These are phyloP conservation scores for Zaprionus capensis DNA, from an alignment of 1,140 invertebrate species.

Conservation along the genomic window DNA sequence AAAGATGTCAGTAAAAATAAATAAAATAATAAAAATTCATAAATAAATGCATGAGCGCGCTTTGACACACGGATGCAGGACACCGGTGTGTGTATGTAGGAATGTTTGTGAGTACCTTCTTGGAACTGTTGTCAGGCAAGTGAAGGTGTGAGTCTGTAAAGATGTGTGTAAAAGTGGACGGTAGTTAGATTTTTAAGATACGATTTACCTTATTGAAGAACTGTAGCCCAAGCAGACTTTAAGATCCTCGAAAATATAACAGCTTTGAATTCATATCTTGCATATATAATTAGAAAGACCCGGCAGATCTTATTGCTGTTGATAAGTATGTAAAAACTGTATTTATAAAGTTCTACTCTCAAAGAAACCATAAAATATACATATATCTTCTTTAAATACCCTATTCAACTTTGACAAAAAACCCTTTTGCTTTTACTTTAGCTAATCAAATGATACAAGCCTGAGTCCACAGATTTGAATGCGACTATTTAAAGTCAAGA, in stretches of 20 bases:
- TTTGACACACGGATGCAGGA: slow-evolving; percentile 76
- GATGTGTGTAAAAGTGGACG: neutral
- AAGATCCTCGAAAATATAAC: too few relatives aligned
- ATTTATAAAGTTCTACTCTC: too few relatives aligned
- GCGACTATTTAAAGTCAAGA: slow-evolving; percentile 9
- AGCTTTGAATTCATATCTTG: too few relatives aligned
- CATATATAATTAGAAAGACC: too few relatives aligned
- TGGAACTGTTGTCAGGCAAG: slow-evolving; percentile 1
- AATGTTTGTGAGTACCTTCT: neutral
- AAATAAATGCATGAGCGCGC: slow-evolving; percentile 76
- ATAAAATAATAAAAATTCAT: slow-evolving; percentile 77
- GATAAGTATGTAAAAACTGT: too few relatives aligned
- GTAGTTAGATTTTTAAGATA: neutral
- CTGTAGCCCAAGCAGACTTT: too few relatives aligned
- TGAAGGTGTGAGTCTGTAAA: slow-evolving; percentile 32
- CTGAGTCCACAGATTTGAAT: slow-evolving; percentile 5
- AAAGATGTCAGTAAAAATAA: slow-evolving; percentile 58
- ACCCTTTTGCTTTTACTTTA: neutral
- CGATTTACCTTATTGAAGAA: neutral
- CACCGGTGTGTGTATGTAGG: slow-evolving; percentile 49
- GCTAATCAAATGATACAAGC: neutral
- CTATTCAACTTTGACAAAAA: neutral
- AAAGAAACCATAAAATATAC: too few relatives aligned
- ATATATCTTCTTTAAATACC: too few relatives aligned
- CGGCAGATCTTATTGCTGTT: too few relatives aligned